Evolutionary conservation across 2,113 vertebrate genomes (phyloP).

Genomic region (Percina caprodes): DNA sequence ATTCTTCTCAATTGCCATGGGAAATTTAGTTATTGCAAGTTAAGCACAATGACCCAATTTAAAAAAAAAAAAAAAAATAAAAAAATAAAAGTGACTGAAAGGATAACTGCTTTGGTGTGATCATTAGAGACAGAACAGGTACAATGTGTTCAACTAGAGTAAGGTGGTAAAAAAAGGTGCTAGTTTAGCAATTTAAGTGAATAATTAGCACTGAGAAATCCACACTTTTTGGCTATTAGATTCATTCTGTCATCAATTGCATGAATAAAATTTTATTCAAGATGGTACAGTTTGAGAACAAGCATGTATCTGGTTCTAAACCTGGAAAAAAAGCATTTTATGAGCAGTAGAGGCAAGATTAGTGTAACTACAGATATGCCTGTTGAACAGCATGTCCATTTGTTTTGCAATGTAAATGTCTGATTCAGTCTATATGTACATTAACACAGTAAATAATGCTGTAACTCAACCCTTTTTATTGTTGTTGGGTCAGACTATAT

Average conservation of each 20-base stretch:
- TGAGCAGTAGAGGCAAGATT: neutral
- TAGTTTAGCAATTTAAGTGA: slow-evolving; percentile 9
- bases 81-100: neutral
- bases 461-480: neutral
- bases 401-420: neutral
- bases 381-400: neutral
- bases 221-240: neutral
- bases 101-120: slow-evolving; percentile 22
- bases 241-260: slow-evolving; percentile 15
- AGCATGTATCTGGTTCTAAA: neutral
- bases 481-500: neutral
- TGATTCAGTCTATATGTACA: neutral
- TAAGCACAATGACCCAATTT: slow-evolving; percentile 40
- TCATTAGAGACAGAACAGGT: slow-evolving; percentile 16
- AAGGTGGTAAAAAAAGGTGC: neutral
- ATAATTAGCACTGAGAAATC: slow-evolving; percentile 4
- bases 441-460: neutral
- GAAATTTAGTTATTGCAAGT: slow-evolving; percentile 18
- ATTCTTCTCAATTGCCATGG: neutral
- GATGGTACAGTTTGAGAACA: neutral
- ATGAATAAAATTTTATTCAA: neutral
- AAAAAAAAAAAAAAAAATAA: neutral
- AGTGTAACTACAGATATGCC: neutral
- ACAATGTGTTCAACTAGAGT: neutral
- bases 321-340: neutral